Evolutionary conservation across 2,113 vertebrate species (phyloP).

Genomic region (Nestor notabilis): DNA sequence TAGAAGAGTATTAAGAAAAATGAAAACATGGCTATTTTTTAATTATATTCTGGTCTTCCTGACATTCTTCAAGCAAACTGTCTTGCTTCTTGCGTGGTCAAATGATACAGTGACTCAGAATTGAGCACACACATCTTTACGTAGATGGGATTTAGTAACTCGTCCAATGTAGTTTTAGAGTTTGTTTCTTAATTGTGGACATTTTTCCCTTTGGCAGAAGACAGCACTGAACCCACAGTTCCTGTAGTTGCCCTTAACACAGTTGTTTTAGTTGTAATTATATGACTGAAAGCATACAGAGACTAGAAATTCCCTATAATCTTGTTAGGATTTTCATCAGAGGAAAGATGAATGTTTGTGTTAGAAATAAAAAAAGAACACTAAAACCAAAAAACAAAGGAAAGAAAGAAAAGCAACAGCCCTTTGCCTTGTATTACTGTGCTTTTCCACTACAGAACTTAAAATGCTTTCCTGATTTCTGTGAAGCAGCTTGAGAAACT

Average conservation of each 20-base stretch:
- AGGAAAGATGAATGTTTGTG: background rate
- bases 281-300: background rate
- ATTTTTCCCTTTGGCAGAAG: constrained; percentile 3
- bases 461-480: background rate
- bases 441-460: background rate
- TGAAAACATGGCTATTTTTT: background rate
- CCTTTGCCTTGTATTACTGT: background rate
- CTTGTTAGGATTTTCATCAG: background rate
- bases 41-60: background rate
- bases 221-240: background rate
- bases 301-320: background rate
- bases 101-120: constrained; percentile 36
- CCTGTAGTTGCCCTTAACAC: background rate
- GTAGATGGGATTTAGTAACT: constrained; percentile 30
- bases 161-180: background rate
- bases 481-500: background rate
- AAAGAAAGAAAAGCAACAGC: background rate
- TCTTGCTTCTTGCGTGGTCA: background rate
- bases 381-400: background rate
- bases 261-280: background rate
- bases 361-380: background rate
- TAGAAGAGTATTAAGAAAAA: background rate
- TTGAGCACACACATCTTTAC: background rate
- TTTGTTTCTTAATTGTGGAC: background rate
- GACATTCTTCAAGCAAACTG: background rate